Percentiles rank a stretch among this genome's conserved stretches.
Conservation (phyloP, 2,888 invertebrate genomes). For the Byasa hedistus region DNA sequence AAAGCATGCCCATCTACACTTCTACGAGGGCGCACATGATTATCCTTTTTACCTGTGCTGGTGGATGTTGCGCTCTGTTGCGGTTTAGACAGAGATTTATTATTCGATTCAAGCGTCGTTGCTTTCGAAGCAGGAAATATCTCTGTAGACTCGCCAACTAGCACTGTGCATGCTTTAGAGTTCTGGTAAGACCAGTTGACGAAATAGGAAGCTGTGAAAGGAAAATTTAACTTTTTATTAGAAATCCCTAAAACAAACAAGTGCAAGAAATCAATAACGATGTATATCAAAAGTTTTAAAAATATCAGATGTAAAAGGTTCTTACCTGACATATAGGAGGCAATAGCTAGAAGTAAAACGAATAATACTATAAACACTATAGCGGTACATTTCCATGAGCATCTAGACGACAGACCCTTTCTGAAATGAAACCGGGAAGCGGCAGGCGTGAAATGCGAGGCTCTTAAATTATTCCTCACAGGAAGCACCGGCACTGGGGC, state of each 20-base stretch:
- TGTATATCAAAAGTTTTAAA: background rate
- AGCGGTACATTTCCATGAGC: conserved; percentile 96
- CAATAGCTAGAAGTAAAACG: conserved; percentile 88
- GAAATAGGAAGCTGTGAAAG: conserved; percentile 86
- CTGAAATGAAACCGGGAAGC: conserved; percentile 91
- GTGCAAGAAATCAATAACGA: background rate
- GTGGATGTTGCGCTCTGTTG: conserved; percentile 81
- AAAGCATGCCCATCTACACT: conserved; percentile 83
- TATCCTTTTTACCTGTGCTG: conserved; percentile 75
- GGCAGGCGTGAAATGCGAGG: conserved; percentile 86
- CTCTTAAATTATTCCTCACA: conserved; percentile 85
- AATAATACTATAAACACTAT: conserved; percentile 92
- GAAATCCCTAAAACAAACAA: background rate
- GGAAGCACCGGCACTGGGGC: conserved; percentile 88
- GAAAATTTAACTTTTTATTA: conserved; percentile 6
- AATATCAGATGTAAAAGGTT: background rate
- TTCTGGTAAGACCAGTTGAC: conserved; percentile 92
- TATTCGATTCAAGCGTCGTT: conserved; percentile 83
- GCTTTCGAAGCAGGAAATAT: conserved; percentile 85
- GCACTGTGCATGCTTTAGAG: conserved; percentile 89
- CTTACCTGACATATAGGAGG: conserved; percentile 93
- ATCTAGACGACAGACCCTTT: conserved; percentile 90
- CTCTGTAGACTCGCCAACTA: conserved; percentile 89
- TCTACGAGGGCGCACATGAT: conserved; percentile 85
- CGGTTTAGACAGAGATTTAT: conserved; percentile 84